These are phyloP conservation scores for Ceratotherium simum DNA, from an alignment of 2,113 vertebrate species.

Conservation along the genomic window DNA sequence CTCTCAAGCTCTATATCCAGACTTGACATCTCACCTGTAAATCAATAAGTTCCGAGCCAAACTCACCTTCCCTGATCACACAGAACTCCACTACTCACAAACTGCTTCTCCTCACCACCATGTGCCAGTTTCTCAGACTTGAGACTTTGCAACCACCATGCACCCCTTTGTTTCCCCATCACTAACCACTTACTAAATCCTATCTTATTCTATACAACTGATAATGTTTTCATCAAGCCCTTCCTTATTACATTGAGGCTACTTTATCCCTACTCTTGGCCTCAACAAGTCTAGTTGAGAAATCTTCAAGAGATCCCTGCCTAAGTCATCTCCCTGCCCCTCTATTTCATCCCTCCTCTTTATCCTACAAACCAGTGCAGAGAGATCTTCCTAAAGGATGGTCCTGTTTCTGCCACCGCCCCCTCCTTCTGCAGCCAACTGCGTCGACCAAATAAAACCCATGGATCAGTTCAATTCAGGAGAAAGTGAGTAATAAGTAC, in stretches of 20 bases:
- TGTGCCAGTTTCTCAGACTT: not conserved
- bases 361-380: not conserved
- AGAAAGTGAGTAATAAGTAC: not conserved
- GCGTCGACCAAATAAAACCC: not conserved
- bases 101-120: not conserved
- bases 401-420: not conserved
- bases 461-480: not conserved
- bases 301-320: not conserved
- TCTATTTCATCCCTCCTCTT: not conserved
- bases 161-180: not conserved
- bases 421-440: not conserved
- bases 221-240: not conserved
- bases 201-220: not conserved
- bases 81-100: not conserved
- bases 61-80: not conserved
- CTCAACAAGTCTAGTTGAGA: not conserved
- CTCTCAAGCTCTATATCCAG: not conserved
- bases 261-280: not conserved
- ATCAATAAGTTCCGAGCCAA: not conserved
- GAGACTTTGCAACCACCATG: not conserved
- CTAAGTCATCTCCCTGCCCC: not conserved
- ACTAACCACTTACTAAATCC: not conserved
- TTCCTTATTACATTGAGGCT: not conserved
- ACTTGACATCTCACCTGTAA: not conserved
- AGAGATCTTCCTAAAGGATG: not conserved